These are phyloP conservation scores for Girardia tigrina DNA, from an alignment of 2,888 invertebrate species.

Conservation along the genomic window DNA sequence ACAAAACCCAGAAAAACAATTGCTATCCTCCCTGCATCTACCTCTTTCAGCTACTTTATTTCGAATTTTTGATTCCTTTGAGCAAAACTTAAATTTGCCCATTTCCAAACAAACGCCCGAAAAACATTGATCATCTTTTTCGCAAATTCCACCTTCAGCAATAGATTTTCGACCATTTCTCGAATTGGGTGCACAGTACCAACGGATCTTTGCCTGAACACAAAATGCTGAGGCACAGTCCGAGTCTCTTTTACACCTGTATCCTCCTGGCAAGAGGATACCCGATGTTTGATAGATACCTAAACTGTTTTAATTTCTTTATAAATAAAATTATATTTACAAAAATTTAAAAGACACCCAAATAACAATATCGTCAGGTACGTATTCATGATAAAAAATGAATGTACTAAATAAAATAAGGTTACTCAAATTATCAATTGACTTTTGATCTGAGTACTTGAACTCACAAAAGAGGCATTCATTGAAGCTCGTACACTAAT, in stretches of 20 bases:
- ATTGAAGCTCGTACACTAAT: too few relatives aligned
- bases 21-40: background rate
- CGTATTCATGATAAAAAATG: too few relatives aligned
- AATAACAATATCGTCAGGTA: too few relatives aligned
- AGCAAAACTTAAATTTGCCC: constrained; percentile 24
- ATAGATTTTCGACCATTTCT: background rate
- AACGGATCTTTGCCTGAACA: background rate
- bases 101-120: constrained; percentile 3
- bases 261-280: constrained; percentile 27
- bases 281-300: too few relatives aligned
- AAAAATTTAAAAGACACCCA: too few relatives aligned
- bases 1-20: constrained; percentile 31
- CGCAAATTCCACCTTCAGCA: constrained; percentile 12
- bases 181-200: constrained; percentile 27
- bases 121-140: constrained; percentile 17
- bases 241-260: background rate
- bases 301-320: too few relatives aligned
- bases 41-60: constrained; percentile 28
- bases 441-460: too few relatives aligned
- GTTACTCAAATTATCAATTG: too few relatives aligned
- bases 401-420: too few relatives aligned
- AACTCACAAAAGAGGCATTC: too few relatives aligned
- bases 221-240: constrained; percentile 16
- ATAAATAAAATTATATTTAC: too few relatives aligned
- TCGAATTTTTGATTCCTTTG: background rate